Evolutionary conservation across 2,113 vertebrate genomes (phyloP), one percentile per base, ranked within the genome.

Genomic region (Perca flavescens): DNA sequence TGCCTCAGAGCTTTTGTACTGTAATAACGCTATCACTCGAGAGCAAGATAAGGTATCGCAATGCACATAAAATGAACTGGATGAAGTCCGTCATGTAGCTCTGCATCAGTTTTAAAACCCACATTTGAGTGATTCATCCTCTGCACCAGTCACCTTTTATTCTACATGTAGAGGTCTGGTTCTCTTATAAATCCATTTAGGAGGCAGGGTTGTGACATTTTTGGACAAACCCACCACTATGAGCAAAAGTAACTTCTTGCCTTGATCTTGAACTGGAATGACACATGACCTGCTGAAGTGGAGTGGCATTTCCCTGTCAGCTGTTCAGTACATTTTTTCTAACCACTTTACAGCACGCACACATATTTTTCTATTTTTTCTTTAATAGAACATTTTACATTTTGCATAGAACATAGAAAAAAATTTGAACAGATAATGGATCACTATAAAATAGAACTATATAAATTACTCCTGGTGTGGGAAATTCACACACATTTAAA

Each of bases 281-380:
- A 61, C 54, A 31, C 52, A 46, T 46, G 54, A 56, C 61, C 15
- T 19, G 25, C 58, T 58, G 46, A 62, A 80, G 49, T 68, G n/a
- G 53, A 80, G 57, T 49, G 77, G 28, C 75, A 73, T 74, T 86
- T 81, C 73, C 63, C 71, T 73, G 25, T 80, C 84, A 88, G 22
- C 77, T 86, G 68, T 82, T 88, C 50, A 50, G 47, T 13, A 4
- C 28, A 16, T 73, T 69, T 84, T 82, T 74, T 80, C 50, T 88
- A 28, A 28, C 28, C 28, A 28, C 28, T 28, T 28, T 28, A 28
- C 28, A 28, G 28, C 28, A 28, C 28, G 28, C 25, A 25, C 25
- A 25, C 1, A 25, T 25, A 1, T 25, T 2, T 28, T 28, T 28
- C 28, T 28, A 28, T 28, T 28, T 28, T 28, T 28, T 28, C 28